phyloP scores from a whole-genome alignment of 2,888 invertebrate genomes.

The Metallyticus violacea region DNA sequence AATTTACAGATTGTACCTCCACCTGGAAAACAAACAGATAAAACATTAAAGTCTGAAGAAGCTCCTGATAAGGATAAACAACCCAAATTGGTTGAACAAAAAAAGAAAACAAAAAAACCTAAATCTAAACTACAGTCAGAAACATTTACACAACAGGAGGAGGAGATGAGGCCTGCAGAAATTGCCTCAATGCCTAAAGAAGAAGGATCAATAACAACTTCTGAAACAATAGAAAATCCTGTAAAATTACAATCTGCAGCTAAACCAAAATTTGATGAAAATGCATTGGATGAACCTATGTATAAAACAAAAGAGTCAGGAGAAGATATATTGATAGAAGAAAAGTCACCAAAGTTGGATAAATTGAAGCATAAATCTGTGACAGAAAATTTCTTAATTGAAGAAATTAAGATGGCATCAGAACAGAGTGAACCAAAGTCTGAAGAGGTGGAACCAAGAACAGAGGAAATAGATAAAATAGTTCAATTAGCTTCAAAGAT shows the following conservation, averaged over 20 bases:
- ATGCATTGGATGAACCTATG: too few species aligned
- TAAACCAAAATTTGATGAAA: constrained; percentile 24
- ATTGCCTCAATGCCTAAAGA: neutral
- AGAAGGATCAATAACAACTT: neutral
- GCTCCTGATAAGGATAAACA: neutral
- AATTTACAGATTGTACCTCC: neutral
- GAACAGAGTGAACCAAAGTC: neutral
- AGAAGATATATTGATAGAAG: constrained; percentile 36
- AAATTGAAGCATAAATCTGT: neutral
- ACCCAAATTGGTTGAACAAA: too few species aligned
- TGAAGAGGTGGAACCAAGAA: neutral
- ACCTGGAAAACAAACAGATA: neutral
- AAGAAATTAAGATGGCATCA: neutral
- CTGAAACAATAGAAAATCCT: constrained; percentile 8
- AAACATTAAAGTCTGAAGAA: neutral
- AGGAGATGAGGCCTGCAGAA: neutral
- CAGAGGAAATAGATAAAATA: neutral
- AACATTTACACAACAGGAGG: neutral
- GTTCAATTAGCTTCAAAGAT: neutral
- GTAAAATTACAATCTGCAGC: neutral
- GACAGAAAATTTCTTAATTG: neutral
- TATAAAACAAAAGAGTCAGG: constrained; percentile 5
- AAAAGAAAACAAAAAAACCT: neutral
- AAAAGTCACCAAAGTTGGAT: constrained; percentile 40
- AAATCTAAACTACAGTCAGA: neutral